Base-by-base conservation (phyloP, 2,888 invertebrate species). In the Ametastegia equiseti region DNA sequence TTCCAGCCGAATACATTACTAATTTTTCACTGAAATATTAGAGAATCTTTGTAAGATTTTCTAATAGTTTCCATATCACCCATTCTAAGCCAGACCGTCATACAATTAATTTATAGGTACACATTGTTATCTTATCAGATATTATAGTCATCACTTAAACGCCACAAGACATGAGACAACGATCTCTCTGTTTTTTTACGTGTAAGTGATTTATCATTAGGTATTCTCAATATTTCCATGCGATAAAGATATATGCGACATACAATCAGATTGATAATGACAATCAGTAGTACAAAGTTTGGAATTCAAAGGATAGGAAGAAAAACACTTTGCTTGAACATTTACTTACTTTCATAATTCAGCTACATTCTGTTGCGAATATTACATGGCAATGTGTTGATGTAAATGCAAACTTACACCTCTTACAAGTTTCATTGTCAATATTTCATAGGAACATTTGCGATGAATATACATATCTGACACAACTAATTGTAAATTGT, bases 241-340 rank as follows among this genome's bases (percentile, higher is more conserved):
- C 13, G 6, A 42, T 47, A 71, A 71, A 47, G n/a, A n/a, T 4
- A 27, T 42, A 9, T 45, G 27, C 47, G n/a, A 15, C 23, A 71
- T 71, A 7, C 13, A 45, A 71, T 71, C 71, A 15, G 71, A 45
- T 71, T 45, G 30, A 27, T 71, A 30, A 5, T 71, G 30, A 45
- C 27, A 42, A 45, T 71, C 19, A 36, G 36, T 9, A n/a, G 19
- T 67, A 39, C 36, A n/a, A 2, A 67, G 9, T 39, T 39, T n/a
- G n/a, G 39, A 67, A 23, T 39, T 39, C 30, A 30, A 6, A 60
- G 13, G 30, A 60, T 60, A 60, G 11, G 60, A 60, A 60, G 9
- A 60, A 23, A 4, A 60, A 30, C 30, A 23, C n/a, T n/a, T n/a
- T n/a, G n/a, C n/a, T n/a, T 42, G 9, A 42, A 42, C 5, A 42